A percentile compares a stretch with the other conserved stretches of the same genome.
Conservation (phyloP, 1,140 invertebrate genomes). For the Brachionus paranguensis region DNA sequence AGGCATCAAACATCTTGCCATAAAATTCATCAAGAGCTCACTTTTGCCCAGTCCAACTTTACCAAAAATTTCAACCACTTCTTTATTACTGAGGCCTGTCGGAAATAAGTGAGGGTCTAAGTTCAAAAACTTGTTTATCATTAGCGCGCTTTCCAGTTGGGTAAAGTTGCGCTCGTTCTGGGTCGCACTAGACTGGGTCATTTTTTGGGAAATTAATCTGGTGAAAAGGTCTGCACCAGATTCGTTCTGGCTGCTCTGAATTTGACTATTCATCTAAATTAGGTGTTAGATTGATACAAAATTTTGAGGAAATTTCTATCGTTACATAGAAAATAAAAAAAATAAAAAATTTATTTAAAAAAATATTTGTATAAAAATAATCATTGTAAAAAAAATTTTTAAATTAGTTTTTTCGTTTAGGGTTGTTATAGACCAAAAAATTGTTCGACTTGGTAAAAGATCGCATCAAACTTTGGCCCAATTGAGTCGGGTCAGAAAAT, state of each 20-base stretch:
- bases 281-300: background rate
- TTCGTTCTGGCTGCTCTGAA: background rate
- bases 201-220: background rate
- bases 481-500: background rate
- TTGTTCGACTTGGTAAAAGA: background rate
- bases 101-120: background rate
- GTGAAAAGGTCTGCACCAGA: slow-evolving; percentile 20
- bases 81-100: background rate
- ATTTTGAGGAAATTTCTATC: background rate
- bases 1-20: background rate
- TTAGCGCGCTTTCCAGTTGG: background rate
- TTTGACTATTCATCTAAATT: slow-evolving; percentile 6
- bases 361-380: background rate
- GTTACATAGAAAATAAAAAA: background rate
- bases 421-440: slow-evolving; percentile 14
- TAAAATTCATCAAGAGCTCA: background rate
- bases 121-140: background rate
- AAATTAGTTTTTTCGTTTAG: background rate
- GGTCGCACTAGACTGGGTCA: background rate
- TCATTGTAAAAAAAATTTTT: background rate
- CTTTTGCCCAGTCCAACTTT: background rate
- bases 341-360: background rate
- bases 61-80: background rate
- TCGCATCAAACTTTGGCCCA: background rate
- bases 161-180: background rate